phyloP scores from a whole-genome alignment of 2,888 invertebrate genomes.

The Tanytarsus gracilentus region DNA sequence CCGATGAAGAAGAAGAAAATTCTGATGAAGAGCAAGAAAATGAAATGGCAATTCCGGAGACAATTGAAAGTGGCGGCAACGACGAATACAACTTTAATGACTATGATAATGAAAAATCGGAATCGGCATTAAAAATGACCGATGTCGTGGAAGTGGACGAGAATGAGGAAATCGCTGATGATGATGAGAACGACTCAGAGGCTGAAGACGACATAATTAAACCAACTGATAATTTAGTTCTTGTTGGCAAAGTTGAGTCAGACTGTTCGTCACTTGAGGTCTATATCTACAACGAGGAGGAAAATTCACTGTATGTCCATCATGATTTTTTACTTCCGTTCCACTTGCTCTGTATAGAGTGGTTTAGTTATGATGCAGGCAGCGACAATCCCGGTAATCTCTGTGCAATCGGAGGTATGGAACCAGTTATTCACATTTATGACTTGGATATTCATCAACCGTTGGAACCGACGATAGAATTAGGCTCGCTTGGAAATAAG shows the following conservation, averaged over 20 bases:
- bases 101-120: slow-evolving; percentile 64
- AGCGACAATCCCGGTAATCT: slow-evolving; percentile 64
- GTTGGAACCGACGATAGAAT: slow-evolving; percentile 74
- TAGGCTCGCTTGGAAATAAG: slow-evolving; percentile 65
- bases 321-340: slow-evolving; percentile 86
- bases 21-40: slow-evolving; percentile 34
- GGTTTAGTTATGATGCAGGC: slow-evolving; percentile 78
- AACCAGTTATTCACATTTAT: slow-evolving; percentile 91
- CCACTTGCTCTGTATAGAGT: slow-evolving; percentile 86
- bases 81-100: slow-evolving; percentile 67
- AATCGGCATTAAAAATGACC: slow-evolving; percentile 40
- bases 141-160: slow-evolving; percentile 36
- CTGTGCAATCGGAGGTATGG: slow-evolving; percentile 88
- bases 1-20: slow-evolving; percentile 43
- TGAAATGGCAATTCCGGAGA: no score
- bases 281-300: slow-evolving; percentile 82
- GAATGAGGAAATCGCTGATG: slow-evolving; percentile 43
- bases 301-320: slow-evolving; percentile 84
- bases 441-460: slow-evolving; percentile 89
- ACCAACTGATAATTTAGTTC: slow-evolving; percentile 77
- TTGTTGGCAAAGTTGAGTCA: slow-evolving; percentile 78
- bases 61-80: slow-evolving; percentile 34
- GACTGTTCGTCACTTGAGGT: slow-evolving; percentile 83
- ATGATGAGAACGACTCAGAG: slow-evolving; percentile 54
- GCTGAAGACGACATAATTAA: slow-evolving; percentile 86